Base-by-base conservation (phyloP, 1,140 invertebrate species). In the Nixonia krombeini region DNA sequence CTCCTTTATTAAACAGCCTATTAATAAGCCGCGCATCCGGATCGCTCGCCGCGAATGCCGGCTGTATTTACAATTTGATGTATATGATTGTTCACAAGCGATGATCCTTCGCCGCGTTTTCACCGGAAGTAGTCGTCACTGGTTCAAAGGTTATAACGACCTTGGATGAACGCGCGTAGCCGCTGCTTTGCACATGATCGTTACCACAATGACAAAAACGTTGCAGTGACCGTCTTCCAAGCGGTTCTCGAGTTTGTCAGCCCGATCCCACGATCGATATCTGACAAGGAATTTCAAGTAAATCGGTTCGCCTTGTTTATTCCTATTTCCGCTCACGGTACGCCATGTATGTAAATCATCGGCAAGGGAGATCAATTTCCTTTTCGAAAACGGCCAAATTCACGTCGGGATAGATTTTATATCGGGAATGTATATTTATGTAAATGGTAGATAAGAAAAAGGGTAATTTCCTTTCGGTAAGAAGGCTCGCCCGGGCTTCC, bases 111-210 rank as follows among this genome's bases (percentile, higher is more conserved):
- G 46, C 13, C 38, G 23, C 50, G 12, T 35, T 52, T 37, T 61
- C 33, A 45, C 55, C 73, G 71, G 73, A 74, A 75, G 61, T 72
- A 42, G 62, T 61, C 37, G 59, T 59, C 61, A 51, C 50, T 70
- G 59, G 70, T 76, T 74, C 70, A 71, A 70, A 69, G 70, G 72
- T 76, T 74, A 72, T 49, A 49, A 49, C 37, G 45, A 55, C 55
- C 40, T 59, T 51, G 16, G 31, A 38, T 13, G 44, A 21, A 26
- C 35, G 45, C 49, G 49, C 50, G 50, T 37, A 49, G 53, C 40
- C 64, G 57, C 31, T 47, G 42, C 44, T 52, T 63, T 63, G 42
- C 25, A 55, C 33, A 55, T 51, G 23, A 55, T 28, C 50, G 1
- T 55, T 44, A 63, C 59, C 45, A 33, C 51, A 55, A 63, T 50